Conservation (phyloP, 2,113 vertebrate genomes). For the Litocranius walleri region DNA sequence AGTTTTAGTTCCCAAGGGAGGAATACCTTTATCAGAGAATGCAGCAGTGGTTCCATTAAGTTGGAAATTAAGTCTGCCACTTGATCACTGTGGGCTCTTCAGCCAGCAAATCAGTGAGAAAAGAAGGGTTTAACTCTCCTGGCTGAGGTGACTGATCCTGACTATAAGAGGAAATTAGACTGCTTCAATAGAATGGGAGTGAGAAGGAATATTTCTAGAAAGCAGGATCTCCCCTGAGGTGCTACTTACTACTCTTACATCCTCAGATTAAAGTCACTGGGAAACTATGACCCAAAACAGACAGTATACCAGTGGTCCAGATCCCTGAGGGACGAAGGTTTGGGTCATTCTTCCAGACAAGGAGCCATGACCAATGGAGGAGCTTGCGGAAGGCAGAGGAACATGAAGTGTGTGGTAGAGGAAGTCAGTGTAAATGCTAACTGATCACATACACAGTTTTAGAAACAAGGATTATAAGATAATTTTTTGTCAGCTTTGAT, state of each 20-base stretch:
- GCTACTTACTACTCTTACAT: background rate
- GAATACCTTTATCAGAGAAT: background rate
- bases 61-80: background rate
- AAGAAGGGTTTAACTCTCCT: background rate
- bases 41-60: background rate
- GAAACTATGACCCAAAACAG: background rate
- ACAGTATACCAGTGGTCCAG: background rate
- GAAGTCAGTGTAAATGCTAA: background rate
- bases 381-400: background rate
- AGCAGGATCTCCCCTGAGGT: background rate
- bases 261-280: background rate
- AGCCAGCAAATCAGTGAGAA: background rate
- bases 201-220: background rate
- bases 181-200: background rate
- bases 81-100: background rate
- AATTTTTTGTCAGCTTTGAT: background rate
- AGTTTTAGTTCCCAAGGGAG: background rate
- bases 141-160: background rate
- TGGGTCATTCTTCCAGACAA: background rate
- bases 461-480: background rate
- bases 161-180: background rate
- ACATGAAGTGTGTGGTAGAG: background rate
- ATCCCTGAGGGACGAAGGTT: background rate
- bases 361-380: background rate
- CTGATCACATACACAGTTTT: background rate